These are phyloP conservation scores for Poeciliopsis gracilis DNA, from an alignment of 2,797 vertebrate species.

Conservation along the genomic window DNA sequence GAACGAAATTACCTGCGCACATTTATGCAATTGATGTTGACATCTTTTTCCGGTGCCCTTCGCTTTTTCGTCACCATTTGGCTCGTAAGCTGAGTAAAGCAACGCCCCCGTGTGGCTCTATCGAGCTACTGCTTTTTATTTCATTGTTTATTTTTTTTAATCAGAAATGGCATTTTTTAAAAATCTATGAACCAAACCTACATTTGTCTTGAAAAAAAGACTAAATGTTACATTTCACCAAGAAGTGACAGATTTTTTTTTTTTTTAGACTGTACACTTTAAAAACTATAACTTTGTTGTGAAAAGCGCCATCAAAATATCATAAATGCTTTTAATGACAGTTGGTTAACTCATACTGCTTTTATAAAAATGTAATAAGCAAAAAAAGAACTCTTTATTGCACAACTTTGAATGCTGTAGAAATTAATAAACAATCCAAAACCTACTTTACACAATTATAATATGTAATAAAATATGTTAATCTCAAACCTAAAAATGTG, in stretches of 20 bases:
- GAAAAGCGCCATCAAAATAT: too few species aligned
- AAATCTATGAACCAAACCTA: background rate
- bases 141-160: background rate
- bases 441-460: background rate
- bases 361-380: background rate
- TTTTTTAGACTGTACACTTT: background rate
- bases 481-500: background rate
- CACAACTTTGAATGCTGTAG: too few species aligned
- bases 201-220: background rate
- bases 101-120: slow-evolving; percentile 20
- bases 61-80: background rate
- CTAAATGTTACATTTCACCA: background rate
- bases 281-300: too few species aligned
- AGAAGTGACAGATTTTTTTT: background rate
- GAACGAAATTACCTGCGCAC: background rate
- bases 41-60: background rate
- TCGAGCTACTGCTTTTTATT: background rate
- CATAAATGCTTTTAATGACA: background rate
- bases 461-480: background rate
- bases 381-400: too few species aligned
- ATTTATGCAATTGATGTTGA: background rate
- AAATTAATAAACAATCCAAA: background rate
- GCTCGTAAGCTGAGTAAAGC: background rate
- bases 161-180: background rate
- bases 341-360: background rate